Evolutionary conservation across 2,888 invertebrate species (phyloP).

Genomic region (Drosophila subquinaria): DNA sequence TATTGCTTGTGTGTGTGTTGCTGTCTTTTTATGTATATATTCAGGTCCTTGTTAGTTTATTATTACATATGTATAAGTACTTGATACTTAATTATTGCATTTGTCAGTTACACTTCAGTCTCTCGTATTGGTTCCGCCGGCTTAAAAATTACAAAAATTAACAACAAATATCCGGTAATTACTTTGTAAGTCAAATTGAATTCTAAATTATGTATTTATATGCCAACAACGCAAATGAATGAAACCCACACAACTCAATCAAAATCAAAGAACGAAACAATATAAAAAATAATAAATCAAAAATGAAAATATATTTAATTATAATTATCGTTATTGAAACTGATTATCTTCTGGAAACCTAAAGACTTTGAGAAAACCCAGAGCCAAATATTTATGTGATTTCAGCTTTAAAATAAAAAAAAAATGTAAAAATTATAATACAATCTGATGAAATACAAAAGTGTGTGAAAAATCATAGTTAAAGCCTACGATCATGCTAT

Average conservation of each 20-base stretch:
- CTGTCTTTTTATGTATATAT: constrained; percentile 10
- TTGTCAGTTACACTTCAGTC: constrained; percentile 89
- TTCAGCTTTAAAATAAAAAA: no score
- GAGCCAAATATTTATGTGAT: neutral
- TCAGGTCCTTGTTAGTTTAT: constrained; percentile 47
- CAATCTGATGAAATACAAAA: neutral
- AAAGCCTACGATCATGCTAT: neutral
- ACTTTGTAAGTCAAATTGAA: constrained; percentile 61
- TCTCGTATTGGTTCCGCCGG: constrained; percentile 91
- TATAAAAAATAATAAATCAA: neutral
- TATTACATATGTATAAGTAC: constrained; percentile 46
- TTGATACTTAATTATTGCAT: constrained; percentile 62
- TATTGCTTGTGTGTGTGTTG: neutral
- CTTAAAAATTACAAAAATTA: constrained; percentile 87
- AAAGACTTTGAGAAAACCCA: neutral
- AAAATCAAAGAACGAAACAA: constrained; percentile 4
- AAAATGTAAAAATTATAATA: neutral
- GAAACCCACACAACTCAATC: constrained; percentile 19
- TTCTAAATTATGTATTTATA: constrained; percentile 38
- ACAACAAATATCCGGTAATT: constrained; percentile 82
- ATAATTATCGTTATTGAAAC: neutral
- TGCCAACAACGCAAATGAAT: constrained; percentile 39
- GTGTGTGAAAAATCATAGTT: neutral
- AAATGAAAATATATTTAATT: constrained; percentile 8
- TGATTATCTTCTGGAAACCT: neutral